Evolutionary conservation across 2,797 vertebrate genomes (phyloP).

Genomic region (Poliocrania exsul): DNA sequence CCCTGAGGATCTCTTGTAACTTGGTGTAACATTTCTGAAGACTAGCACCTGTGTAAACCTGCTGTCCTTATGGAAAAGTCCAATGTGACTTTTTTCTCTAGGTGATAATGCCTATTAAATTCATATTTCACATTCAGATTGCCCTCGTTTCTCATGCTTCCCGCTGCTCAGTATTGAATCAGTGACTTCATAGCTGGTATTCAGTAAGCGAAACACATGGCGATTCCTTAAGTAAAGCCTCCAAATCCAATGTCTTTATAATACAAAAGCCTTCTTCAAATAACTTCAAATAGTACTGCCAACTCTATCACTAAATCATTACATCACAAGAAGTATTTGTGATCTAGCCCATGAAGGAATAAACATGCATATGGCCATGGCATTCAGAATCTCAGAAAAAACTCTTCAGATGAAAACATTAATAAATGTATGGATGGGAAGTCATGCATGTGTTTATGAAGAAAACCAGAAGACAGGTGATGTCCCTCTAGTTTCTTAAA

Average conservation of each 20-base stretch:
- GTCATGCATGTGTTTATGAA: background rate
- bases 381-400: background rate
- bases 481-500: background rate
- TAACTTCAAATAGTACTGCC: background rate
- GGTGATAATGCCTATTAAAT: background rate
- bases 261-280: background rate
- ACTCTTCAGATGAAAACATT: background rate
- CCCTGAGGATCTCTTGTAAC: background rate
- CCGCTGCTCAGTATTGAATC: background rate
- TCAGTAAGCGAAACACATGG: background rate
- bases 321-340: background rate
- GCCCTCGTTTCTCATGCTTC: background rate
- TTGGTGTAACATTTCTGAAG: background rate
- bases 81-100: background rate
- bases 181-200: background rate
- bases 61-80: background rate
- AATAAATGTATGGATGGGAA: background rate
- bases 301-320: background rate
- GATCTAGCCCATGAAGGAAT: background rate
- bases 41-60: background rate
- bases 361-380: background rate
- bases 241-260: background rate
- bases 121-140: background rate
- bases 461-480: background rate
- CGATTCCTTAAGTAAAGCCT: background rate